Conservation (phyloP, 2,888 invertebrate species). For the Apamea epomidion region DNA sequence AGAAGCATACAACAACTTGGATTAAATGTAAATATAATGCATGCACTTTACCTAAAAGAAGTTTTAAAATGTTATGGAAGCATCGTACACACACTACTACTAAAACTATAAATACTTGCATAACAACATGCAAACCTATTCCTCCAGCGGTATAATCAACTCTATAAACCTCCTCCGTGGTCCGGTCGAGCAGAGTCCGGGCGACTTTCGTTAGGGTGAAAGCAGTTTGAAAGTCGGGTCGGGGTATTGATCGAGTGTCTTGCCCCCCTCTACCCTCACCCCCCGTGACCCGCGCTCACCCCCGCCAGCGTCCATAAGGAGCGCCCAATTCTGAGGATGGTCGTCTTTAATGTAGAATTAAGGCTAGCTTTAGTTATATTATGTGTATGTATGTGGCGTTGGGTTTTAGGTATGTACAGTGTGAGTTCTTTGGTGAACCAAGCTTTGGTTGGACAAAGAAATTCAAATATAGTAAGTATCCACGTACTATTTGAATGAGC, state of each 20-base stretch:
- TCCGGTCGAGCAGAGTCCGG: constrained; percentile 85
- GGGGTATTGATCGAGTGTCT: constrained; percentile 91
- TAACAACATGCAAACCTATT: background rate
- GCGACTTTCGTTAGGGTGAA: constrained; percentile 91
- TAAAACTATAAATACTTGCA: background rate
- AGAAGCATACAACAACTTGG: background rate
- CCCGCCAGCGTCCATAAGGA: constrained; percentile 76
- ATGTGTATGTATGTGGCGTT: constrained; percentile 44
- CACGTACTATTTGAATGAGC: background rate
- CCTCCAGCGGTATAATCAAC: constrained; percentile 70
- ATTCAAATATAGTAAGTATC: background rate
- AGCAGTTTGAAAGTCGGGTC: constrained; percentile 91
- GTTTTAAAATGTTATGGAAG: background rate
- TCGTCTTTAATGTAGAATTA: constrained; percentile 78
- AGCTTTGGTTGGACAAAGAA: constrained; percentile 25
- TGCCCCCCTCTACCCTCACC: constrained; percentile 77
- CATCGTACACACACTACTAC: background rate
- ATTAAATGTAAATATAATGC: too few species aligned
- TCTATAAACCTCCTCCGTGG: constrained; percentile 73
- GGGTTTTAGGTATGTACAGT: constrained; percentile 39
- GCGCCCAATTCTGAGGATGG: constrained; percentile 85
- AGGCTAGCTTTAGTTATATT: constrained; percentile 62
- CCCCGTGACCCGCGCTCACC: constrained; percentile 71
- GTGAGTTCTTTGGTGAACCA: constrained; percentile 22
- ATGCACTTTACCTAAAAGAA: background rate